Evolutionary conservation across 2,888 invertebrate genomes (phyloP).

Genomic region (Saturnia pavonia): DNA sequence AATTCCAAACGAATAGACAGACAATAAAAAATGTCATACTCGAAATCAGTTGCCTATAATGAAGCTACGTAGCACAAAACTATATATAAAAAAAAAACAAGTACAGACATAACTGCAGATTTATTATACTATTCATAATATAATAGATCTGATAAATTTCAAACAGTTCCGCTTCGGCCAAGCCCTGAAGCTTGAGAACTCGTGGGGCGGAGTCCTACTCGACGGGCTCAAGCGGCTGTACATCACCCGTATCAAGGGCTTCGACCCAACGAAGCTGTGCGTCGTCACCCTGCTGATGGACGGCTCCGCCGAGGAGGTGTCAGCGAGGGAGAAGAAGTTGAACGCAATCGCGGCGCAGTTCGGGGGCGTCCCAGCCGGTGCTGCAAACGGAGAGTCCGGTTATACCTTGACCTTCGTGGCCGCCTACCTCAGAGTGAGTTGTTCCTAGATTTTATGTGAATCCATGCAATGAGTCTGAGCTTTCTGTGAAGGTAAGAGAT

Average conservation of each 20-base stretch:
- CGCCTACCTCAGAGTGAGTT: constrained; percentile 94
- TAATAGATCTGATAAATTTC: too few species aligned
- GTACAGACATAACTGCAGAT: too few species aligned
- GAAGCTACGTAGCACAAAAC: too few species aligned
- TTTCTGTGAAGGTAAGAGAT: too few species aligned
- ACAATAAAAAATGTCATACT: too few species aligned
- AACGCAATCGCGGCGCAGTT: constrained; percentile 88
- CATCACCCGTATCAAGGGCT: constrained; percentile 93
- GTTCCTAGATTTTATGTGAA: neutral
- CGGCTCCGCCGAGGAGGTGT: constrained; percentile 88
- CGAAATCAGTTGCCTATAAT: too few species aligned
- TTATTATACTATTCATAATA: too few species aligned
- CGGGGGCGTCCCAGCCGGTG: constrained; percentile 95
- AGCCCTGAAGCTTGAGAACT: constrained; percentile 84
- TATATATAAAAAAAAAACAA: too few species aligned
- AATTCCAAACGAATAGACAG: too few species aligned
- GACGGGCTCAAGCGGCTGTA: constrained; percentile 94
- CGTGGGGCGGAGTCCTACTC: constrained; percentile 85
- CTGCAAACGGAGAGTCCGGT: constrained; percentile 96
- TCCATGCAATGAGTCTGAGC: too few species aligned
- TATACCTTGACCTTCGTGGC: constrained; percentile 98
- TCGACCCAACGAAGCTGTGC: constrained; percentile 89
- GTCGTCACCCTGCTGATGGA: constrained; percentile 98
- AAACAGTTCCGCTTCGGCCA: constrained; percentile 94
- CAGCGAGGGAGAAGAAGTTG: constrained; percentile 82